A percentile compares a stretch with the other conserved stretches of the same genome.
Evolutionary conservation across 2,888 invertebrate species (phyloP).

Genomic region (Parnassius smintheus): DNA sequence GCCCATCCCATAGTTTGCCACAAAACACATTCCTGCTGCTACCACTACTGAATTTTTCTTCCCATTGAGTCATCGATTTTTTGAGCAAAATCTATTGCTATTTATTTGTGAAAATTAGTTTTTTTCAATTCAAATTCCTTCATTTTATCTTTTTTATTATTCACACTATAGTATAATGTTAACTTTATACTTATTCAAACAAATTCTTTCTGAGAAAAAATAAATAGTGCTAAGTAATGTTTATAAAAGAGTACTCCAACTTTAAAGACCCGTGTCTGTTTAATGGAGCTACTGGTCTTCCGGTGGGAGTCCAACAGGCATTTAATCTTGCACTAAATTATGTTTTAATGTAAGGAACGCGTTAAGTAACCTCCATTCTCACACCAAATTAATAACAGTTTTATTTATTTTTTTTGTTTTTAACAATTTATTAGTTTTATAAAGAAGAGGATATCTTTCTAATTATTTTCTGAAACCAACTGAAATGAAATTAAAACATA

Average conservation of each 20-base stretch:
- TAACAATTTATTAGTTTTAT: slow-evolving; percentile 44
- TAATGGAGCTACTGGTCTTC: slow-evolving; percentile 68
- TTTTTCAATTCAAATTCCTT: too few species aligned
- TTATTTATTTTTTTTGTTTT: slow-evolving; percentile 47
- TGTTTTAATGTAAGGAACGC: slow-evolving; percentile 72
- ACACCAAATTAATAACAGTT: slow-evolving; percentile 65
- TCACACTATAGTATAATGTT: too few species aligned
- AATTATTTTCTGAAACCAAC: not conserved
- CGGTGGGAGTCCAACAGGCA: slow-evolving; percentile 70
- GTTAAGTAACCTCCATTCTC: slow-evolving; percentile 62
- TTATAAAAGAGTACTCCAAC: slow-evolving; percentile 47
- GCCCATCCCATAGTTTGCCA: too few species aligned
- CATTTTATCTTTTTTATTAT: too few species aligned
- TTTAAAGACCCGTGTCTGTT: slow-evolving; percentile 54
- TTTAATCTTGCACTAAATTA: slow-evolving; percentile 76
- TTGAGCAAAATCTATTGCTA: too few species aligned
- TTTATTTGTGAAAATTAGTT: too few species aligned
- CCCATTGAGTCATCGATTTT: too few species aligned
- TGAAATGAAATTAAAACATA: slow-evolving; percentile 1
- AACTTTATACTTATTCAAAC: too few species aligned
- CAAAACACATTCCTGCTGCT: too few species aligned
- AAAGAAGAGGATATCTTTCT: too few species aligned
- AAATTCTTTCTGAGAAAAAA: too few species aligned
- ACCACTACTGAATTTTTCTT: too few species aligned
- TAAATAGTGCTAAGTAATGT: slow-evolving; percentile 34